Evolutionary conservation across 2,113 vertebrate species (phyloP).

Genomic region (Chaenogobius annularis): DNA sequence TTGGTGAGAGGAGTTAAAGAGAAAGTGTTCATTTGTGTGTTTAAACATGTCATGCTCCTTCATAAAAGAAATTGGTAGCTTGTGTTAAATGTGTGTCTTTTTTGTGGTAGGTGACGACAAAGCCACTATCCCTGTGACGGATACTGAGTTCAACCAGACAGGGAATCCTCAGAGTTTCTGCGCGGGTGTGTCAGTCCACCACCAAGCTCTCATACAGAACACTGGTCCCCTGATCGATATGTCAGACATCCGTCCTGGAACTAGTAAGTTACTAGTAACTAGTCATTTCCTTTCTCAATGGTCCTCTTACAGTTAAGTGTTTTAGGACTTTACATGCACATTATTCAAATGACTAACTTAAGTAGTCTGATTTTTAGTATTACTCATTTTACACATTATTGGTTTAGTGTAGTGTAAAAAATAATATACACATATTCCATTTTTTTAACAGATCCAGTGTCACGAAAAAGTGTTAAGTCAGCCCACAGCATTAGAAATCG

Average conservation of each 20-base stretch:
- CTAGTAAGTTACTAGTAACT: conserved; percentile 86
- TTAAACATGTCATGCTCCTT: neutral
- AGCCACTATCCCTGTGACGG: conserved; percentile 93
- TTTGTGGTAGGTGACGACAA: conserved; percentile 89
- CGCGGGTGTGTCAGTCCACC: conserved; percentile 94
- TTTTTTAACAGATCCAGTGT: conserved; percentile 86
- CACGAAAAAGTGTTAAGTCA: conserved; percentile 94
- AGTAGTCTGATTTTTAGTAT: neutral
- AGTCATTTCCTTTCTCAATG: conserved; percentile 8
- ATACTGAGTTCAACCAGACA: conserved; percentile 95
- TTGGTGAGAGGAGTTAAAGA: conserved; percentile 80
- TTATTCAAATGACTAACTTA: neutral
- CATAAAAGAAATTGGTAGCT: conserved; percentile 2
- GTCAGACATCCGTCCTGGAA: conserved; percentile 97
- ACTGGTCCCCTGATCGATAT: conserved; percentile 97
- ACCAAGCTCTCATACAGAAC: conserved; percentile 96
- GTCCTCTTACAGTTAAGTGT: neutral
- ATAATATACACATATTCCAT: neutral
- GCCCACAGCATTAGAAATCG: conserved; percentile 94
- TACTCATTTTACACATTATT: neutral
- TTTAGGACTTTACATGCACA: neutral
- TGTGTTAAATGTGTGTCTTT: conserved; percentile 8
- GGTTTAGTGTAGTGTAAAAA: neutral
- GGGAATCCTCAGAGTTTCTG: conserved; percentile 98
- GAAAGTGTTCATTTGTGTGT: conserved; percentile 22